These are phyloP conservation scores for Gymnocheta viridis DNA, from an alignment of 2,888 invertebrate species.

Conservation along the genomic window DNA sequence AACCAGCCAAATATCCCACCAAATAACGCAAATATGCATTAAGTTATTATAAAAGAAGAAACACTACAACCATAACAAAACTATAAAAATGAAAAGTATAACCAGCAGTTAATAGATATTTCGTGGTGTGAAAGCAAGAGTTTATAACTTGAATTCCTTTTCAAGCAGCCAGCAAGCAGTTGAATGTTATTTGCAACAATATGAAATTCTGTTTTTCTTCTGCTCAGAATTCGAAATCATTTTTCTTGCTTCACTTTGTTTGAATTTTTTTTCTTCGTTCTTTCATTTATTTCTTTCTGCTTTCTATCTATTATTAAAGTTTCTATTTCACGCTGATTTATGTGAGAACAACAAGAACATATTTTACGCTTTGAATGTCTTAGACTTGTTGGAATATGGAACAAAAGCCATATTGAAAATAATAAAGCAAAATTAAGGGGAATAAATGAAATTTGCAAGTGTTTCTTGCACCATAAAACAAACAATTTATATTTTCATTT, in stretches of 20 bases:
- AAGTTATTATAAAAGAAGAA: neutral
- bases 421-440: neutral
- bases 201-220: neutral
- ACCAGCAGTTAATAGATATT: constrained; percentile 1
- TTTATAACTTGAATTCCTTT: neutral
- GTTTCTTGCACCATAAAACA: neutral
- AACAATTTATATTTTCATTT: neutral
- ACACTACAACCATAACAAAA: neutral
- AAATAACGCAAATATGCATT: neutral
- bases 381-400: neutral
- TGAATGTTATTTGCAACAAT: constrained; percentile 22
- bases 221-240: constrained; percentile 25
- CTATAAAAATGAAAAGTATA: neutral
- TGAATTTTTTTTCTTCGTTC: constrained; percentile 15
- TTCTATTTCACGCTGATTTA: constrained; percentile 44
- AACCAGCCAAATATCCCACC: neutral
- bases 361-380: constrained; percentile 52
- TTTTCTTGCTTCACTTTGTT: constrained; percentile 8
- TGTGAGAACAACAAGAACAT: constrained; percentile 26
- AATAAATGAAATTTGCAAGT: neutral
- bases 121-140: neutral
- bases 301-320: neutral
- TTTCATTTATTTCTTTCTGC: neutral
- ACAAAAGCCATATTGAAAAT: constrained; percentile 17
- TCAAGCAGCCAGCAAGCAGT: neutral